Percentiles rank a stretch among this genome's conserved stretches.
These are phyloP conservation scores for Hololepta plana DNA, from an alignment of 2,888 invertebrate species.

Conservation along the genomic window DNA sequence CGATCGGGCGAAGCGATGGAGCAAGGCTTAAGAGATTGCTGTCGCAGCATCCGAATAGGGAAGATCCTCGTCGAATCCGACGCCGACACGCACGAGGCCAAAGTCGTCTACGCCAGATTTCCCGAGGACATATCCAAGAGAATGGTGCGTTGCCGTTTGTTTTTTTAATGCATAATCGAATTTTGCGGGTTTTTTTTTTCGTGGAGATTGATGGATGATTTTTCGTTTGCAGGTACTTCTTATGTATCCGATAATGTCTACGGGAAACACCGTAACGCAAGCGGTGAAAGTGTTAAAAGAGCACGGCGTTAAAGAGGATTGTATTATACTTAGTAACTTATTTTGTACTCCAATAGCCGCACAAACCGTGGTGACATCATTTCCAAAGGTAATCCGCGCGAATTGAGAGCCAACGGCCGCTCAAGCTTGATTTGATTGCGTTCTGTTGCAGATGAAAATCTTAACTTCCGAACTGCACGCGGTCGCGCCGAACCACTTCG, in stretches of 20 bases:
- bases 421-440: constrained; percentile 4
- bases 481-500: constrained; percentile 94
- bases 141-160: constrained; percentile 28
- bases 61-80: constrained; percentile 96
- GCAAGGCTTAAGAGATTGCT: constrained; percentile 79
- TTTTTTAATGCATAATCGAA: constrained; percentile 1
- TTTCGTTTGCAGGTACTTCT: constrained; percentile 46
- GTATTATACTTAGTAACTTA: constrained; percentile 91
- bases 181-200: constrained; percentile 1
- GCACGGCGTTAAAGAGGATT: constrained; percentile 83
- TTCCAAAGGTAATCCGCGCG: constrained; percentile 44
- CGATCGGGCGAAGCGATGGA: constrained; percentile 47
- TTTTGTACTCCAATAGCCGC: constrained; percentile 91
- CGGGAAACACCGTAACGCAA: constrained; percentile 88
- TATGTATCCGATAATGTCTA: constrained; percentile 99
- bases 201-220: constrained; percentile 1
- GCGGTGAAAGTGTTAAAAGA: constrained; percentile 89
- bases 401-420: no score
- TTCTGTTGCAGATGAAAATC: constrained; percentile 58
- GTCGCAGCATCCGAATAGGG: constrained; percentile 93
- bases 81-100: constrained; percentile 88
- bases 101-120: constrained; percentile 93
- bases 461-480: constrained; percentile 90
- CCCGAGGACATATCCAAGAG: constrained; percentile 86
- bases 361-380: constrained; percentile 63